Conservation (phyloP, 1,140 invertebrate species). For the Alviniconcha marisindica region DNA sequence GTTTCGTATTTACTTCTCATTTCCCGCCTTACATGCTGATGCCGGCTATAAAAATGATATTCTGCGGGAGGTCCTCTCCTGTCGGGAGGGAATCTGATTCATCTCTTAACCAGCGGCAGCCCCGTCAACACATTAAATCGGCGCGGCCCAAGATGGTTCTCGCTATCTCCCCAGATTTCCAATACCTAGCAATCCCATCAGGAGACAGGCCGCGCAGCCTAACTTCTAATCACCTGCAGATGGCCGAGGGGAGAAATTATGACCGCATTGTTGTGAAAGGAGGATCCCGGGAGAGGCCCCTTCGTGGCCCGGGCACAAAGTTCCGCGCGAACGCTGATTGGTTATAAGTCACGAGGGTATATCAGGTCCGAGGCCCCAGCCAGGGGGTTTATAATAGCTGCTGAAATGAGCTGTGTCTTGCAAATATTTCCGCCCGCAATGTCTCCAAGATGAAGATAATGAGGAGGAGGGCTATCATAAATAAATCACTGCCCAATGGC, state of each 20-base stretch:
- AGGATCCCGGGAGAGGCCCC: slow-evolving; percentile 21
- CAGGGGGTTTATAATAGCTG: slow-evolving; percentile 18
- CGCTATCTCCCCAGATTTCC: slow-evolving; percentile 28
- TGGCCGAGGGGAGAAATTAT: slow-evolving; percentile 35
- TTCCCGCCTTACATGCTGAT: slow-evolving; percentile 7
- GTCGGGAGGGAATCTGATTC: slow-evolving; percentile 1
- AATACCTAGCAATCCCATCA: slow-evolving; percentile 18
- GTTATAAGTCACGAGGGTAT: slow-evolving; percentile 28
- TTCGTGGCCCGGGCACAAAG: not conserved
- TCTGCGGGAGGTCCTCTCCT: slow-evolving; percentile 14
- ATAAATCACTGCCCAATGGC: slow-evolving; percentile 12
- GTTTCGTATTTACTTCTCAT: not conserved
- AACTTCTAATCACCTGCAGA: slow-evolving; percentile 32
- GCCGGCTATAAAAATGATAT: slow-evolving; percentile 22
- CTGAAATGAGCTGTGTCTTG: slow-evolving; percentile 20
- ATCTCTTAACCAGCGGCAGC: slow-evolving; percentile 16
- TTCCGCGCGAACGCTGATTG: slow-evolving; percentile 22
- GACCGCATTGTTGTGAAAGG: slow-evolving; percentile 35
- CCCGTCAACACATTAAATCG: slow-evolving; percentile 28
- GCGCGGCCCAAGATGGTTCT: slow-evolving; percentile 26
- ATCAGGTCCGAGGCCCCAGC: not conserved
- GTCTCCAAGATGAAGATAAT: slow-evolving; percentile 33
- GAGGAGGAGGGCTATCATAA: slow-evolving; percentile 36
- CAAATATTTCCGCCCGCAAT: slow-evolving; percentile 32
- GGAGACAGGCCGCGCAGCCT: not conserved